phyloP scores from a whole-genome alignment of 2,113 vertebrate species.

The Platysteira castanea region DNA sequence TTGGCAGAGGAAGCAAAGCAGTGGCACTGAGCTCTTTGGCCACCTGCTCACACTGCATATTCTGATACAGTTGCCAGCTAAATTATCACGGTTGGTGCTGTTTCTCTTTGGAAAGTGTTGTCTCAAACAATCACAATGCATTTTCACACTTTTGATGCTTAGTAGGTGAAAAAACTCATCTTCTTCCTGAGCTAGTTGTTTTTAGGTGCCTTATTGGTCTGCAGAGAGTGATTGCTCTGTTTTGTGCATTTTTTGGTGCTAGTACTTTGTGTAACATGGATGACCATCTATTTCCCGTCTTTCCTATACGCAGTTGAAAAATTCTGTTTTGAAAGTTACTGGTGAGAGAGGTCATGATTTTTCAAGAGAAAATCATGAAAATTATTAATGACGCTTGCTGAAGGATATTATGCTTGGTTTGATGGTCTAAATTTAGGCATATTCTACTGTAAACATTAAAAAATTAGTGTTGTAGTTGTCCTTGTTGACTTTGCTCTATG shows the following conservation, averaged over 20 bases:
- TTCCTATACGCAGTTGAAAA: neutral
- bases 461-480: neutral
- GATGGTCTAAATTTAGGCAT: neutral
- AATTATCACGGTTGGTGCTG: neutral
- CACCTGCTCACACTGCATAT: neutral
- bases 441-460: neutral
- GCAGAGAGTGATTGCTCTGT: neutral
- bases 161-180: neutral
- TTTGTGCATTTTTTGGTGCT: neutral
- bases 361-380: neutral
- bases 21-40: neutral
- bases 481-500: neutral
- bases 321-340: neutral
- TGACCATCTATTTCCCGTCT: neutral
- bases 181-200: neutral
- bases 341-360: neutral
- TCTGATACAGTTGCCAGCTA: neutral
- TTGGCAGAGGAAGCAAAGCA: neutral
- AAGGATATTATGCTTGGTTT: neutral
- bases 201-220: neutral
- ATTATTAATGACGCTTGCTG: neutral
- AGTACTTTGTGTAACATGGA: neutral
- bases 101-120: neutral
- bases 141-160: neutral
- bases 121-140: neutral